phyloP scores from a whole-genome alignment of 2,888 invertebrate species.

The Tanytarsus gracilentus region DNA sequence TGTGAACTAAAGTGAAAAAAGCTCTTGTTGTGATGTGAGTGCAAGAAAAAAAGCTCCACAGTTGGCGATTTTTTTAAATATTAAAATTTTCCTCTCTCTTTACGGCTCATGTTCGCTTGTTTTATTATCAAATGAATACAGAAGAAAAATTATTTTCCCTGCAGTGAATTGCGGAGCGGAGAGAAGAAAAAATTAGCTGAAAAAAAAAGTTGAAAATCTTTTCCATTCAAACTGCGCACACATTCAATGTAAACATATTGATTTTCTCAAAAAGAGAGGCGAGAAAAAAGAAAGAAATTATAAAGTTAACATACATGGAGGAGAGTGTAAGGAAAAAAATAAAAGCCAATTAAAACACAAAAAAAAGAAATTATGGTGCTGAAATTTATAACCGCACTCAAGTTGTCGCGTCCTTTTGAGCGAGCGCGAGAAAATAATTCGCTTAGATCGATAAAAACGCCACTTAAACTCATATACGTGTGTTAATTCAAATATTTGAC shows the following conservation, averaged over 20 bases:
- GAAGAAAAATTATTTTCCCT: too few relatives aligned
- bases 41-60: background rate
- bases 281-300: constrained; percentile 16
- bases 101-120: too few relatives aligned
- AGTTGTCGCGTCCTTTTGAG: too few relatives aligned
- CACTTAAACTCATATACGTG: too few relatives aligned
- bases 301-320: constrained; percentile 22
- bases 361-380: background rate
- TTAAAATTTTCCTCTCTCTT: too few relatives aligned
- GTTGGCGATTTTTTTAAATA: too few relatives aligned
- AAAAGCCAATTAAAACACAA: background rate
- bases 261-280: constrained; percentile 24
- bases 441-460: too few relatives aligned
- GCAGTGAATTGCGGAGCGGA: background rate
- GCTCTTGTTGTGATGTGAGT: background rate
- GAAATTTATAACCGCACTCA: too few relatives aligned
- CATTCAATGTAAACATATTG: constrained; percentile 29
- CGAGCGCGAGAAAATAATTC: too few relatives aligned
- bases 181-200: constrained; percentile 9
- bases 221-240: constrained; percentile 28
- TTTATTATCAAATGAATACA: too few relatives aligned
- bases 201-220: constrained; percentile 28
- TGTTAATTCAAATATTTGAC: too few relatives aligned
- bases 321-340: constrained; percentile 17
- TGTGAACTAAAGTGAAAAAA: background rate